These are phyloP conservation scores for Drosophila merina DNA, from an alignment of 2,888 invertebrate species.

Conservation along the genomic window DNA sequence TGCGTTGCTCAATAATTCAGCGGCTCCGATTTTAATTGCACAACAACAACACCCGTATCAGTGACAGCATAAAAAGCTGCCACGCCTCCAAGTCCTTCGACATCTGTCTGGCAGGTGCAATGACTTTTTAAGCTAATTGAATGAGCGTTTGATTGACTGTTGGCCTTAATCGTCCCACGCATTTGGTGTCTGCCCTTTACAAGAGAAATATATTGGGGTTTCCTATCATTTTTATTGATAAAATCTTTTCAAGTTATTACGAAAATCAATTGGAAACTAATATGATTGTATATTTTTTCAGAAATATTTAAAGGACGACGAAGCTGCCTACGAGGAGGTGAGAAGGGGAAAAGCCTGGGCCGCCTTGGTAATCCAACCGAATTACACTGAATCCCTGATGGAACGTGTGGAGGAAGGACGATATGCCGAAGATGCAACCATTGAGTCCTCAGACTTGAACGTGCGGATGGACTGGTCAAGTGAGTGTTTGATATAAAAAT, in stretches of 20 bases:
- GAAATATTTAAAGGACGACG: slow-evolving; percentile 86
- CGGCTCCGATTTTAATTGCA: slow-evolving; percentile 62
- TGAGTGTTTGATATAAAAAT: slow-evolving; percentile 84
- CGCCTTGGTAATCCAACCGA: slow-evolving; percentile 89
- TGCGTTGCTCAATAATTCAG: slow-evolving; percentile 68
- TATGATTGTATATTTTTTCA: slow-evolving; percentile 59
- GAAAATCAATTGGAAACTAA: background rate
- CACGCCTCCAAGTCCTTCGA: slow-evolving; percentile 11
- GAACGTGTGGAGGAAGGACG: slow-evolving; percentile 87
- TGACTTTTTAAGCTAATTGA: slow-evolving; percentile 62
- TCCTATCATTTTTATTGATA: background rate
- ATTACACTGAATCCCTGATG: slow-evolving; percentile 90
- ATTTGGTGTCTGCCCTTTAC: background rate
- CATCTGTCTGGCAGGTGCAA: slow-evolving; percentile 44
- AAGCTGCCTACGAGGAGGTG: slow-evolving; percentile 88
- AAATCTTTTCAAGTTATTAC: background rate
- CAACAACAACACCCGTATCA: slow-evolving; percentile 33
- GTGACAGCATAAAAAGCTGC: slow-evolving; percentile 9
- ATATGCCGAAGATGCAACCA: slow-evolving; percentile 85
- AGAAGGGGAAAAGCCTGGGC: slow-evolving; percentile 90
- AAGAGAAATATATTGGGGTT: background rate
- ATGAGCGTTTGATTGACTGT: slow-evolving; percentile 57
- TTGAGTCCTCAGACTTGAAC: slow-evolving; percentile 88
- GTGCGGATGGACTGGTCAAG: slow-evolving; percentile 94
- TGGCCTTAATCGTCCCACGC: slow-evolving; percentile 17